Evolutionary conservation across 1,140 invertebrate genomes (phyloP).

Genomic region (Euglossa dilemma): DNA sequence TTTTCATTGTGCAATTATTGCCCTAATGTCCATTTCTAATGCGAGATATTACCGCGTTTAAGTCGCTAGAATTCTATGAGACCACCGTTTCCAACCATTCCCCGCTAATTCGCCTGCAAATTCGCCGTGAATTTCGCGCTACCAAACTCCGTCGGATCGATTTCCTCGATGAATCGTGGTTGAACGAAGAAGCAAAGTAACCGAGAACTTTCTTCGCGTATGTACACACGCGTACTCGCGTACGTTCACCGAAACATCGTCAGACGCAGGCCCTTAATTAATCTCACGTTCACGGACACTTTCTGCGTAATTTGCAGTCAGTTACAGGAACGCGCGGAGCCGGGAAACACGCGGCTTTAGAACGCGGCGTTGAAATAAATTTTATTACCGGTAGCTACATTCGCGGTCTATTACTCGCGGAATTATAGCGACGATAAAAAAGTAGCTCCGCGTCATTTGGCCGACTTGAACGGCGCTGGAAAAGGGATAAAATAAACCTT

Average conservation of each 20-base stretch:
- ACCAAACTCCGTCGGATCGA: neutral
- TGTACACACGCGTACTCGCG: no score
- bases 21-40: conserved; percentile 12
- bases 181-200: no score
- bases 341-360: neutral
- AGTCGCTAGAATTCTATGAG: conserved; percentile 1
- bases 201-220: no score
- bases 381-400: neutral
- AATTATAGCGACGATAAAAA: neutral
- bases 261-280: neutral
- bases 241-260: neutral
- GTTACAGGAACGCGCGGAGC: neutral
- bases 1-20: conserved; percentile 39
- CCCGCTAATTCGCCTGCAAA: no score
- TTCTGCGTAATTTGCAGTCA: neutral
- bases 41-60: neutral
- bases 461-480: neutral
- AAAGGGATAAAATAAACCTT: neutral
- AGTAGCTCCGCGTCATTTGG: neutral
- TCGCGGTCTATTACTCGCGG: neutral
- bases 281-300: neutral
- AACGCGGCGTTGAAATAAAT: neutral
- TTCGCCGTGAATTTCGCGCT: neutral
- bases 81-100: neutral
- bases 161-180: neutral